Evolutionary conservation across 1,140 invertebrate species (phyloP).

Genomic region (Riptortus pedestris): DNA sequence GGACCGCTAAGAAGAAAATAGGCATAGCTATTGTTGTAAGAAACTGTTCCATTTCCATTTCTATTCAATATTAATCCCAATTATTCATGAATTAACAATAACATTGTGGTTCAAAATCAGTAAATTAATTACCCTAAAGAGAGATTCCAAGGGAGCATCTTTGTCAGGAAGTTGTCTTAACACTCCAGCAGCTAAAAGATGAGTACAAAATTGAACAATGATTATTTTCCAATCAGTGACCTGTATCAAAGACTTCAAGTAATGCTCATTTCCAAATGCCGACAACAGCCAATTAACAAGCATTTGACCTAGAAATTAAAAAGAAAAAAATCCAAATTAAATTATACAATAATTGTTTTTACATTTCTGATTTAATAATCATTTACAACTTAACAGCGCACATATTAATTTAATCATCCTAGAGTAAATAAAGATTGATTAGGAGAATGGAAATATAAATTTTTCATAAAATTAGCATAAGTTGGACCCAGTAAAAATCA

Average conservation of each 20-base stretch:
- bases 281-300: conserved; percentile 78
- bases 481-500: no score
- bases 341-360: background rate
- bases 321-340: conserved; percentile 6
- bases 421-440: no score
- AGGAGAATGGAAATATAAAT: no score
- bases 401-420: no score
- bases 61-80: no score
- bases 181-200: conserved; percentile 79
- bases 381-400: background rate
- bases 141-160: conserved; percentile 46
- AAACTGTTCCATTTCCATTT: no score
- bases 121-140: conserved; percentile 70
- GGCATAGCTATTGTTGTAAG: no score
- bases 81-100: no score
- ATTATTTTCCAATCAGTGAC: conserved; percentile 62
- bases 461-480: no score
- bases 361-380: background rate
- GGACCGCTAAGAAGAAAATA: no score
- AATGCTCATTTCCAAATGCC: conserved; percentile 58
- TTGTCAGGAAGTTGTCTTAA: conserved; percentile 65
- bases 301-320: conserved; percentile 73
- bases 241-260: conserved; percentile 48
- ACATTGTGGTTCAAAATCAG: no score
- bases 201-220: conserved; percentile 70